Evolutionary conservation across 1,140 invertebrate genomes (phyloP).

Genomic region (Listronotus bonariensis): DNA sequence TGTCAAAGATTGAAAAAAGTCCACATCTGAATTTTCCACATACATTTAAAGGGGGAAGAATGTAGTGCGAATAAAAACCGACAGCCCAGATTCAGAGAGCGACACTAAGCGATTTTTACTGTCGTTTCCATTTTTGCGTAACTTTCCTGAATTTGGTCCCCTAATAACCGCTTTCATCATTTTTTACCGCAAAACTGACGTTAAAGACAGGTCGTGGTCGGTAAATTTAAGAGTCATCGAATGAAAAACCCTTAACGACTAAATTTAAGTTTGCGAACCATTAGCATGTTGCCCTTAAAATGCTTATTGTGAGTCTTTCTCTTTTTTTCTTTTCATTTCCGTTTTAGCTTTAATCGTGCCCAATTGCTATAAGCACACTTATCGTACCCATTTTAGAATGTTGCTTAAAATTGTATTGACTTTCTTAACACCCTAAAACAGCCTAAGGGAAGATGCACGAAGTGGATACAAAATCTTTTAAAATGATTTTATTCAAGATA

Average conservation of each 20-base stretch:
- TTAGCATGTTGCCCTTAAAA: not conserved
- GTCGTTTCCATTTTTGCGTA: slow-evolving; percentile 9
- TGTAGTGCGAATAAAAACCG: slow-evolving; percentile 13
- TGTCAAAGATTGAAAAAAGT: slow-evolving; percentile 1
- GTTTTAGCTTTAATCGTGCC: too few relatives aligned
- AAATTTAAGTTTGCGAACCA: not conserved
- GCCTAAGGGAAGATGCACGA: too few relatives aligned
- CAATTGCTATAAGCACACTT: too few relatives aligned
- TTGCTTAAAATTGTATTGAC: too few relatives aligned
- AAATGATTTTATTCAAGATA: slow-evolving; percentile 2
- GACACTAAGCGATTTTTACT: slow-evolving; percentile 17
- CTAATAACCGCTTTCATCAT: slow-evolving; percentile 3
- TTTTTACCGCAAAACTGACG: not conserved
- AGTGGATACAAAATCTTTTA: slow-evolving; percentile 4
- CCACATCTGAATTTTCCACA: slow-evolving; percentile 13
- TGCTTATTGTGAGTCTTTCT: not conserved
- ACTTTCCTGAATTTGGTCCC: not conserved
- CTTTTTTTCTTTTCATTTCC: not conserved
- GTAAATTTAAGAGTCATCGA: not conserved
- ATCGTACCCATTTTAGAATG: not conserved
- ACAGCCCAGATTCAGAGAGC: slow-evolving; percentile 1
- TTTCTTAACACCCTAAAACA: not conserved
- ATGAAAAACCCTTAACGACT: slow-evolving; percentile 1
- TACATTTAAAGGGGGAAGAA: not conserved
- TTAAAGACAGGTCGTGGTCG: not conserved